Conservation (phyloP, 2,113 vertebrate genomes). For the Dasyprocta punctata region DNA sequence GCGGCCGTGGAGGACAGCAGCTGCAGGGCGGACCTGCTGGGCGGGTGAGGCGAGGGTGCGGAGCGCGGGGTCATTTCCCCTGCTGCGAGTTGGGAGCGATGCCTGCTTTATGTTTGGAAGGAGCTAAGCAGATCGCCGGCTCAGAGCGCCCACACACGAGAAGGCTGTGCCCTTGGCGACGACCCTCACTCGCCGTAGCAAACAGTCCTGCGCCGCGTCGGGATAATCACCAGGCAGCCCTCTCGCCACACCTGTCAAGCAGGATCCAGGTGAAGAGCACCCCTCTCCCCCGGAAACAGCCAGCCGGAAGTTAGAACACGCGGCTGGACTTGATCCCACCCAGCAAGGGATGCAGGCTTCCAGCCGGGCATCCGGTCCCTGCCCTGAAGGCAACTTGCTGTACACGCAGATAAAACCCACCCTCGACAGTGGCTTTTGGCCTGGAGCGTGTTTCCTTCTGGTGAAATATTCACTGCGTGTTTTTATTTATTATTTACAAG, state of each 20-base stretch:
- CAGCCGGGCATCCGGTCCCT: neutral
- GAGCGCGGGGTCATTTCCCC: neutral
- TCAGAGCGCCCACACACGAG: rapidly evolving
- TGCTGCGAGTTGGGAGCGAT: rapidly evolving
- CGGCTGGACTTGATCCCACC: rapidly evolving
- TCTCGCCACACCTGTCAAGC: too few relatives aligned
- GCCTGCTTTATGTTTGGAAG: rapidly evolving
- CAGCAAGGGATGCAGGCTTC: rapidly evolving
- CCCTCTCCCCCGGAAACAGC: neutral
- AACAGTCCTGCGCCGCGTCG: neutral
- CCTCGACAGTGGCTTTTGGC: neutral
- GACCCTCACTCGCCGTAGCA: rapidly evolving
- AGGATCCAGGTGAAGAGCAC: neutral
- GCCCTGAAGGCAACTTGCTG: rapidly evolving
- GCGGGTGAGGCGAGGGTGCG: rapidly evolving
- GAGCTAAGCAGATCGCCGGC: rapidly evolving
- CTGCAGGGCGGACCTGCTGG: rapidly evolving
- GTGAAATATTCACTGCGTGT: neutral
- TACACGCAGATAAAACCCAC: neutral
- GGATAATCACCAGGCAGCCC: neutral
- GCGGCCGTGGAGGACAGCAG: rapidly evolving
- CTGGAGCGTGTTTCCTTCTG: neutral
- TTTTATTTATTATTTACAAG: constrained; percentile 51
- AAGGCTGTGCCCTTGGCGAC: too few relatives aligned
- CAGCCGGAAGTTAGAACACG: neutral